Conservation (phyloP, 2,797 vertebrate species). For the Clarias fuscus region DNA sequence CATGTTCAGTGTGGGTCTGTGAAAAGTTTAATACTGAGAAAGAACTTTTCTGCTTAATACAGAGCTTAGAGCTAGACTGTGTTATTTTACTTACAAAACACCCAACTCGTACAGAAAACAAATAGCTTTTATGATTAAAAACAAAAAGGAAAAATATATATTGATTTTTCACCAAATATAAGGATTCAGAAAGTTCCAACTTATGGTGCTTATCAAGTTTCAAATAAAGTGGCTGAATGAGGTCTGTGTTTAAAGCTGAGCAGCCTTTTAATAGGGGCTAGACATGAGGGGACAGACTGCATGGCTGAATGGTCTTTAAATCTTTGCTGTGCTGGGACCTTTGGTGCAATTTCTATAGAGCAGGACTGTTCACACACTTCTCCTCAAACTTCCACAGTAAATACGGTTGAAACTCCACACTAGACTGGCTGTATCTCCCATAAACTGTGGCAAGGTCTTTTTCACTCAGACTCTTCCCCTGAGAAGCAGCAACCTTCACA, state of each 20-base stretch:
- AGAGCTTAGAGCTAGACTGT: slow-evolving; percentile 6
- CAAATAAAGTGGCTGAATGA: slow-evolving; percentile 19
- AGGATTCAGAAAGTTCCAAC: slow-evolving; percentile 26
- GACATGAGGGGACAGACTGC: background rate
- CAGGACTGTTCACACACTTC: slow-evolving; percentile 38
- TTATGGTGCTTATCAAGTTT: slow-evolving; percentile 54
- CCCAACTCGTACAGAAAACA: slow-evolving; percentile 22
- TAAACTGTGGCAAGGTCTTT: background rate
- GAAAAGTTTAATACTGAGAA: slow-evolving; percentile 38
- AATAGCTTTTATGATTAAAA: slow-evolving; percentile 14
- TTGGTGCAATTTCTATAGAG: slow-evolving; percentile 50
- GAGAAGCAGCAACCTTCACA: slow-evolving; percentile 30
- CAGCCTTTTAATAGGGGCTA: slow-evolving; percentile 5
- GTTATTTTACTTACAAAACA: background rate
- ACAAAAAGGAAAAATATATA: background rate
- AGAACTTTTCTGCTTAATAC: slow-evolving; percentile 52
- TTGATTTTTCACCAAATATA: slow-evolving; percentile 39
- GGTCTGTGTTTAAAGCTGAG: slow-evolving; percentile 20
- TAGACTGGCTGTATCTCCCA: slow-evolving; percentile 27
- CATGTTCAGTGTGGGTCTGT: slow-evolving; percentile 45
- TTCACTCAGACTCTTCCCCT: slow-evolving; percentile 22
- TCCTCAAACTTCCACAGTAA: slow-evolving; percentile 44
- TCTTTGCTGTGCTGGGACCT: slow-evolving; percentile 45
- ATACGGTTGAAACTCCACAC: slow-evolving; percentile 48
- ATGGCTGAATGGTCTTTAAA: slow-evolving; percentile 22